Base-by-base conservation (phyloP, 2,113 vertebrate genomes). In the Neodontobutis hainanensis region DNA sequence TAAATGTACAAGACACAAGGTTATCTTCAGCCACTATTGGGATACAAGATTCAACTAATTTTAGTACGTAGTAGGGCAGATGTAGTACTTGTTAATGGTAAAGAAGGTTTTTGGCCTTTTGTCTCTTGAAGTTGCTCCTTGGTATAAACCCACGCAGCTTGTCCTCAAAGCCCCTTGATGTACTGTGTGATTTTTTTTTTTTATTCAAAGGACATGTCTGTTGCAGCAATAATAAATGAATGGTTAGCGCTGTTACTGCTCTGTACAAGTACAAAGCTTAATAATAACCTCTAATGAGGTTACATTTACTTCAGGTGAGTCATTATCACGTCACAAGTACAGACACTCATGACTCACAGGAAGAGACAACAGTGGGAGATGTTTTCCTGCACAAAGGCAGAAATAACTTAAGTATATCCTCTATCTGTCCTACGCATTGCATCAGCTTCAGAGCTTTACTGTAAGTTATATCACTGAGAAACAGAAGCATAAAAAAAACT, bases 401-500 rank as follows among this genome's bases (percentile, higher is more conserved):
- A 36, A 55, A 55, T 55, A 55, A 36, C 34, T 55, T n/a, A 55
- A 55, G 35, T n/a, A 55, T n/a, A 55, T 4, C 27, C 50, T 50
- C 4, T 50, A 10, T 53, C 6, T 53, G 52, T 36, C 34, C 34
- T 38, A 55, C 52, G 34, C 52, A 36, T 38, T 36, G 14, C 10
- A 45, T 12, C 44, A 45, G 44, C 44, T 9, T 45, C 12, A 45
- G 44, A 45, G 44, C 19, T 27, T 45, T 45, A 45, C 44, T 45
- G 12, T 45, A 34, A 52, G 6, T 52, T 32, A 52, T 55, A 36
- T 6, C 11, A 43, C 32, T 42, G 35, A 70, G n/a, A 8, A 36
- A 70, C 44, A 27, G 48, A 61, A 49, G 60, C 40, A 45, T 46
- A 52, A 27, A 45, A 68, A 15, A 11, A 32, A n/a, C 12, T 34